phyloP scores from a whole-genome alignment of 1,140 invertebrate genomes.

The Scaptomyza pallida region DNA sequence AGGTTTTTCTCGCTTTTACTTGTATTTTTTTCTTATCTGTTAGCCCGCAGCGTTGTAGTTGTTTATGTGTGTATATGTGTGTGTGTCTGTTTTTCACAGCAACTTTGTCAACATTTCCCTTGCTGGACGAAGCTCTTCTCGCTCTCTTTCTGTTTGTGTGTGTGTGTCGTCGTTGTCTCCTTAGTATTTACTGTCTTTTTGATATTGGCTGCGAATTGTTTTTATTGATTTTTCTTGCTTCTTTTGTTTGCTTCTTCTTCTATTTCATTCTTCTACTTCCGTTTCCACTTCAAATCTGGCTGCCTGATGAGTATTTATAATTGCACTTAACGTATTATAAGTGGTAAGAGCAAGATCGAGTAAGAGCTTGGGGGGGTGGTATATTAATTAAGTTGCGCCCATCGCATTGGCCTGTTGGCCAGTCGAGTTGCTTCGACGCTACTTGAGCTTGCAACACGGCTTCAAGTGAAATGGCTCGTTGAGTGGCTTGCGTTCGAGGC shows the following conservation, averaged over 20 bases:
- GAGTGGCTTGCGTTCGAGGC: constrained; percentile 37
- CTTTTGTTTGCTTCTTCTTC: constrained; percentile 17
- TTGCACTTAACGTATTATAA: constrained; percentile 66
- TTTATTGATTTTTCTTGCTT: constrained; percentile 67
- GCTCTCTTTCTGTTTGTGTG: no score
- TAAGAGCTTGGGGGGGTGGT: background rate
- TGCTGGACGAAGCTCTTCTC: background rate
- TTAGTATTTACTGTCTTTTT: constrained; percentile 51
- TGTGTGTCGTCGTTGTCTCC: constrained; percentile 16
- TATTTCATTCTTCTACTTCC: no score
- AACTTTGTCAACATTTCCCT: constrained; percentile 59
- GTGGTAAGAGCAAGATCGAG: background rate
- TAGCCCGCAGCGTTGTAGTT: constrained; percentile 26
- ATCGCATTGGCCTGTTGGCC: constrained; percentile 18
- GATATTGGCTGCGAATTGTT: constrained; percentile 46
- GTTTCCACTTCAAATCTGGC: constrained; percentile 52
- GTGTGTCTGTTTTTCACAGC: constrained; percentile 38
- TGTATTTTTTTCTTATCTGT: constrained; percentile 23
- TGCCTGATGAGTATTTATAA: constrained; percentile 69
- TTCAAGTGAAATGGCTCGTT: constrained; percentile 52
- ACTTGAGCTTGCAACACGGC: constrained; percentile 16
- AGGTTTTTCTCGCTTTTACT: constrained; percentile 32
- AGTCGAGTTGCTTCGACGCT: constrained; percentile 32
- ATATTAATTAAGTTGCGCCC: constrained; percentile 77
- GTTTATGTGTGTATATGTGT: constrained; percentile 41